Base-by-base conservation (phyloP, 2,797 vertebrate species). In the Varecia variegata region DNA sequence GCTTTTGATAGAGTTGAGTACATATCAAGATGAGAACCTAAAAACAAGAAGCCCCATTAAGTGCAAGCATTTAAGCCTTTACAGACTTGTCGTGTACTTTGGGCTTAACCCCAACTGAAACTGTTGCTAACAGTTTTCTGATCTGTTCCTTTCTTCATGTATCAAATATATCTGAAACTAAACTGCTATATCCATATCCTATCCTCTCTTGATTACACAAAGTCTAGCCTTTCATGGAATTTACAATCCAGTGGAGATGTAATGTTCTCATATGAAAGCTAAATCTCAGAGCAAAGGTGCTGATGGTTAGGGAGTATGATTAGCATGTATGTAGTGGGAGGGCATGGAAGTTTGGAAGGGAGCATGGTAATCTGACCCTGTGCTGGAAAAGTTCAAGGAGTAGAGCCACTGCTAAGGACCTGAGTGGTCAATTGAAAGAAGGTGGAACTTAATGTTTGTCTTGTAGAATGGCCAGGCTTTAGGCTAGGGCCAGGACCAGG, bases 21-120 rank as follows among this genome's bases (percentile, higher is more conserved):
- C 68, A 65, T 71, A 71, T 88, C 60, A 90, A 91, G 67, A 74
- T 92, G 40, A 93, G 83, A 91, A 92, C 62, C 38, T 71, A 43
- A 81, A 94, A 95, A 56, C 43, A 86, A 77, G 54, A 86, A 92
- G 88, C 27, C 30, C 38, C 30, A 43, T 85, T 85, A 85, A 83
- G 10, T 65, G 65, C 67, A 79, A 67, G 35, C 32, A 77, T 70
- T 50, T 88, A 83, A 70, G 23, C 62, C 27, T 68, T 77, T 82
- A 50, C 25, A 93, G 32, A 84, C 50, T 62, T 77, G 40, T 94
- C 70, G 43, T 52, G 8, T 79, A 54, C 50, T 88, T 89, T 92
- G 7, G 5, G 7, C 60, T 92, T 85, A 84, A 93, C 27, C 1
- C 45, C 43, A 50, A 88, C 56, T 68, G 52, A 84, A 23, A 65